Base-by-base conservation (phyloP, 2,113 vertebrate species). In the Nibea coibor region DNA sequence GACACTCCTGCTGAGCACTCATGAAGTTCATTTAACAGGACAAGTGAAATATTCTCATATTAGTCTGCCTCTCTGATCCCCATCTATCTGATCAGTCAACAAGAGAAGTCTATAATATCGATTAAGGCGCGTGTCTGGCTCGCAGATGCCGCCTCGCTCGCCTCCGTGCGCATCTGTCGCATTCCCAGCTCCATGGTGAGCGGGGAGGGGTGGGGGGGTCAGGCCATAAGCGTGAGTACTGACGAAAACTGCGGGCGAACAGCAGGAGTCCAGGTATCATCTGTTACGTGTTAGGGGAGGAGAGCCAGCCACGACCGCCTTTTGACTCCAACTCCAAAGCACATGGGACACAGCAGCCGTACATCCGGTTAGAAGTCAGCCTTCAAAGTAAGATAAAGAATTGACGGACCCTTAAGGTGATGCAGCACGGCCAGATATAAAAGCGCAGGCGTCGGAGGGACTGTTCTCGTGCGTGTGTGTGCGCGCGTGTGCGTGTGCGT, bases 381-480 rank as follows among this genome's bases (percentile, higher is more conserved):
- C 53, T 75, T 80, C 35, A 80, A 68, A 86, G 26, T 82, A 79
- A 76, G 63, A 26, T 39, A 9, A 39, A 7, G 8, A 39, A 2
- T 39, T 8, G 35, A 39, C 8, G 7, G 35, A 7, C 35, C 1
- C 35, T 39, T 39, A 39, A 39, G 1, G 2, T 43, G 39, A 54
- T 6, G 19, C 11, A 58, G 26, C 39, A n/a, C 19, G 26, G 9
- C 8, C 17, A 53, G 9, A 42, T 26, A 26, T 17, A 8, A 50
- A 4, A 24, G 4, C 12, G 4, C 12, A 22, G 39, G 22, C n/a
- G 12, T n/a, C 26, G 8, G 22, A 16, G 16, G 35, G 70, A 20
- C 9, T 61, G 35, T 39, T 62, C 5, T n/a, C 4, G 31, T 31
- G 31, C 5, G 66, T 10, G 11, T 35, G 31, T 35, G 31, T 7